Percentiles rank a stretch among this genome's conserved stretches.
Evolutionary conservation across 2,797 vertebrate species (phyloP).

Genomic region (Garrulus glandarius): DNA sequence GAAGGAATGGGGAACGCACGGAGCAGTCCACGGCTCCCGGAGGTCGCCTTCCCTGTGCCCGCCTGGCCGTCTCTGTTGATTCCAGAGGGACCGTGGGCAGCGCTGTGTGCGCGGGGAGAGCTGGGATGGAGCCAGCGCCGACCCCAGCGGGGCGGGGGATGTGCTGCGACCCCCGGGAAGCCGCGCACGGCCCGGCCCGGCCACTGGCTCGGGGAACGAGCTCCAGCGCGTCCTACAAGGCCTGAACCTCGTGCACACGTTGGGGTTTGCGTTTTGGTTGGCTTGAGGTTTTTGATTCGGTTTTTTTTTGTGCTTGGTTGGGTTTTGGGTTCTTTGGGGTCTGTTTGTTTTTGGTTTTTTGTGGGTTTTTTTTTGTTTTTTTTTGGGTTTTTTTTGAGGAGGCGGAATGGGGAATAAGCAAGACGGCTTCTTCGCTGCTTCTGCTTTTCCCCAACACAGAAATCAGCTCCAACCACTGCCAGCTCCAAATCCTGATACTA

Average conservation of each 20-base stretch:
- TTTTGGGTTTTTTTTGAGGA: too few species aligned
- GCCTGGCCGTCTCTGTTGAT: fast-evolving
- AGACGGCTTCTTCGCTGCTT: not conserved
- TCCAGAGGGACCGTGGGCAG: not conserved
- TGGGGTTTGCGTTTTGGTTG: too few species aligned
- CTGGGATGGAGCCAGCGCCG: fast-evolving
- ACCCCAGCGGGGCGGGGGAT: not conserved
- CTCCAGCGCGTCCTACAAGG: fast-evolving
- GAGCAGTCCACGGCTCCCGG: not conserved
- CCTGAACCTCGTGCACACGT: fast-evolving
- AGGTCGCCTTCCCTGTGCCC: not conserved
- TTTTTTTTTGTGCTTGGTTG: not conserved
- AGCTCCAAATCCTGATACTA: not conserved
- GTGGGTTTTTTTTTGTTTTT: too few species aligned
- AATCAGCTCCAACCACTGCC: not conserved
- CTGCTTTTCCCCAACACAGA: not conserved
- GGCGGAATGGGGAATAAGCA: not conserved
- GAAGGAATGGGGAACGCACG: not conserved
- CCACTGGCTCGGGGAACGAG: not conserved
- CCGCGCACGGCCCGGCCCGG: not conserved
- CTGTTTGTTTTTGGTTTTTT: too few species aligned
- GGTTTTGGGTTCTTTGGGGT: not conserved
- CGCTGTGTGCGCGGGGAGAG: not conserved
- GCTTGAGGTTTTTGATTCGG: too few species aligned
- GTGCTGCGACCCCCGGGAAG: not conserved